Evolutionary conservation across 2,888 invertebrate genomes (phyloP).

Genomic region (Hemaris fuciformis): DNA sequence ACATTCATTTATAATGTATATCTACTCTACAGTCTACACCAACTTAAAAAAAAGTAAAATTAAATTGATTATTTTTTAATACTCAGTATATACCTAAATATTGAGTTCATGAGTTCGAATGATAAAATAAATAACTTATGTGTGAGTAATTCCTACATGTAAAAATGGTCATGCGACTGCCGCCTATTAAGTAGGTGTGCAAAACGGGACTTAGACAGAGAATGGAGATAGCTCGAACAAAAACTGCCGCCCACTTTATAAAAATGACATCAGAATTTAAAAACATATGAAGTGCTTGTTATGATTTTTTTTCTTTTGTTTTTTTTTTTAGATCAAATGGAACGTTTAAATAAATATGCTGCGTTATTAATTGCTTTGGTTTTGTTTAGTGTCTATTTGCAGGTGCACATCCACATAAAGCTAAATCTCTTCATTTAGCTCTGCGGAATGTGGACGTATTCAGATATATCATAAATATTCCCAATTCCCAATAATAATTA

Average conservation of each 20-base stretch:
- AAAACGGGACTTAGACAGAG: slow-evolving; percentile 12
- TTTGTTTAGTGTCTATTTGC: neutral
- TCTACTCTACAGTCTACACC: no score
- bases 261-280: slow-evolving; percentile 15
- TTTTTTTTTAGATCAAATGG: no score
- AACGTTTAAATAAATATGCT: no score
- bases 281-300: neutral
- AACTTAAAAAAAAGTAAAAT: no score
- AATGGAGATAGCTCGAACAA: slow-evolving; percentile 13
- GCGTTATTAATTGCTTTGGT: no score
- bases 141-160: slow-evolving; percentile 10
- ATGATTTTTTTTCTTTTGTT: no score
- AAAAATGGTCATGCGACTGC: neutral
- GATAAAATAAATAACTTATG: neutral
- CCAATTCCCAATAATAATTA: no score
- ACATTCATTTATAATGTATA: no score
- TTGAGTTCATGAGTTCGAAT: neutral
- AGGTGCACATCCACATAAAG: neutral
- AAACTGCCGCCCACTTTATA: slow-evolving; percentile 12
- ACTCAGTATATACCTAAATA: neutral
- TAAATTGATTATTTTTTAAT: no score
- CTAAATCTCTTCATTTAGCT: no score
- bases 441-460: no score
- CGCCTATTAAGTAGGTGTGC: neutral
- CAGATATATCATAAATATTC: no score